Base-by-base conservation (phyloP, 2,888 invertebrate species). In the Stegana nigrithorax region DNA sequence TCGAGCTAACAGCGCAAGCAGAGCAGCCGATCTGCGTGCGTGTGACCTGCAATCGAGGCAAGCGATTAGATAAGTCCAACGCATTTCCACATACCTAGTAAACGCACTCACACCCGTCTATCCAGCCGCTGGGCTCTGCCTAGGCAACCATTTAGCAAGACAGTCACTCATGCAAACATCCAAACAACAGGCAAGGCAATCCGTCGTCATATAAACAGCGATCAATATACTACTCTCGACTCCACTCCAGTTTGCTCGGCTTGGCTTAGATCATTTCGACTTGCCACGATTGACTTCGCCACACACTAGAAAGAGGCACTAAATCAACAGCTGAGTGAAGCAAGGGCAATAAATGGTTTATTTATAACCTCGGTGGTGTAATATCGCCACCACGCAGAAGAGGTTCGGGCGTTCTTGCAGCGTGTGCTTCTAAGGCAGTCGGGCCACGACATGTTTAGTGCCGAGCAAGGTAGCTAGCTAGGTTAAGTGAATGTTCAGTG, bases 261-360 rank as follows among this genome's bases (percentile, higher is more conserved):
- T n/a, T n/a, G n/a, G n/a, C 47, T 14, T 53, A 12, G 5, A 42
- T n/a, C 44, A 17, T 42, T 17, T 6, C 12, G 53, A 66, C 60
- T 58, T 50, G 53, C 62, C 69, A 73, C 74, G 66, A 76, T 74
- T 70, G 71, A 68, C 70, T 75, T 76, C 17, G n/a, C n/a, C n/a
- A n/a, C n/a, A n/a, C n/a, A 42, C 47, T 78, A 67, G 68, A 71
- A 67, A 77, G 69, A 69, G 76, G 73, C 82, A 80, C 78, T 78
- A 81, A 81, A 82, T 83, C 78, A 82, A 81, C 73, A 82, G 70
- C 68, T 68, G 70, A 65, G 44, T 71, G 66, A 71, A 80, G 70
- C 70, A 73, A 70, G 71, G 73, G 79, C 72, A 70, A 70, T 83
- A 82, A 82, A 82, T 78, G 75, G 73, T 71, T 80, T 75, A 78